Evolutionary conservation across 2,113 vertebrate genomes (phyloP), one percentile per base, ranked within the genome.

Genomic region (Phalacrocorax aristotelis): DNA sequence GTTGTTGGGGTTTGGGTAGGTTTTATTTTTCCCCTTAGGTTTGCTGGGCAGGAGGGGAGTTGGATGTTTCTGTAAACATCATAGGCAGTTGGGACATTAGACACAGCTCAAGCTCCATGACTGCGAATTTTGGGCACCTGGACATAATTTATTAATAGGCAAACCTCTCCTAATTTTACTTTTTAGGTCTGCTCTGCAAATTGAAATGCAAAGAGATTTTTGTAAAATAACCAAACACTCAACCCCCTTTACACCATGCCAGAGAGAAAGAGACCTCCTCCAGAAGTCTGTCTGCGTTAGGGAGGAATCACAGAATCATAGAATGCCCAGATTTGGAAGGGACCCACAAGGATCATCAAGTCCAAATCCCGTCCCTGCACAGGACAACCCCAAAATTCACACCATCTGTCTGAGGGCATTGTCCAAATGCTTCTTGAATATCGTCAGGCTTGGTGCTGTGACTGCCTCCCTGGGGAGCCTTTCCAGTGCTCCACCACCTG

Each of bases 141-240:
- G 11, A 32, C 66, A 22, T 13, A 51, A 55, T 46, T 87, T 72
- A 64, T 77, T 71, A 78, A 66, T 30, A 76, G 54, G 13, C 25
- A 92, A 82, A 65, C 9, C 3, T 42, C 9, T 77, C 15, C 26
- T 40, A 9, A 46, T 79, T 90, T 87, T 85, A 19, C 6, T 74
- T 89, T 91, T 69, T 54, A 79, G 48, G 40, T 83, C 78, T 93
- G 38, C 23, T 85, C 29, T 80, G 51, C 54, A 72, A 87, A 88
- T 30, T 62, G 49, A 86, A 85, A 91, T 82, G 71, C 36, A 74
- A 75, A 72, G 46, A 91, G 13, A 76, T 91, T 88, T 88, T 94
- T 61, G 6, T 72, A 85, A 83, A 80, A 83, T 58, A 72, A 49
- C 52, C 8, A 80, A 62, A 54, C 18, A 40, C 55, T 34, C 30